Conservation (phyloP, 2,888 invertebrate species). For the Andrena camellia region DNA sequence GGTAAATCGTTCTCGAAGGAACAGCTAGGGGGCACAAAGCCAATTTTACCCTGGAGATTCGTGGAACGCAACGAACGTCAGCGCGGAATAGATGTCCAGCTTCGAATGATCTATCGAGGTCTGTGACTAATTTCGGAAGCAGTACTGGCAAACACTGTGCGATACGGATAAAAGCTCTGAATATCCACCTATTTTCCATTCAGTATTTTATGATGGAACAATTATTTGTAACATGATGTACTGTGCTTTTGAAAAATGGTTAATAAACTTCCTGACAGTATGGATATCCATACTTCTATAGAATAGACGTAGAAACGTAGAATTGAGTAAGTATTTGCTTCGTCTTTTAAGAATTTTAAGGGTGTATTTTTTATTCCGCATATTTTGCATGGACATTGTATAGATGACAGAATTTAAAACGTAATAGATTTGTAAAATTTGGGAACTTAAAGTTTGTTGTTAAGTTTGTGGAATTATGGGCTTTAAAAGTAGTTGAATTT, state of each 20-base stretch:
- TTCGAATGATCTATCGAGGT: constrained; percentile 38
- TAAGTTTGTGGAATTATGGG: no score
- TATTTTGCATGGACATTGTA: no score
- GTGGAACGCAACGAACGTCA: constrained; percentile 29
- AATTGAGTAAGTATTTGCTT: no score
- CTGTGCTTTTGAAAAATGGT: neutral
- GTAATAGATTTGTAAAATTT: no score
- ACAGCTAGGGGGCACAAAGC: constrained; percentile 63
- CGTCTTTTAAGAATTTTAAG: no score
- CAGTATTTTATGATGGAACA: neutral
- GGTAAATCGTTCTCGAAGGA: constrained; percentile 67
- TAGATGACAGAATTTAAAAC: no score
- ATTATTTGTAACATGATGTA: neutral
- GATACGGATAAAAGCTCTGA: neutral
- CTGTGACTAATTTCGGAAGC: constrained; percentile 39
- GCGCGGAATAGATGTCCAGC: constrained; percentile 28
- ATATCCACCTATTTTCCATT: neutral
- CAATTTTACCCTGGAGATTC: constrained; percentile 79
- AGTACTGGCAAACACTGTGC: neutral
- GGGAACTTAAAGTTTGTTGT: no score
- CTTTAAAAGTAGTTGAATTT: no score
- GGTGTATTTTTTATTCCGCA: no score
- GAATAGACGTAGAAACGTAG: no score
- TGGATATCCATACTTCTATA: no score
- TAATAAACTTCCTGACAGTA: neutral